Evolutionary conservation across 2,888 invertebrate genomes (phyloP), one percentile per base, ranked within the genome.

Genomic region (Ophion slaviceki): DNA sequence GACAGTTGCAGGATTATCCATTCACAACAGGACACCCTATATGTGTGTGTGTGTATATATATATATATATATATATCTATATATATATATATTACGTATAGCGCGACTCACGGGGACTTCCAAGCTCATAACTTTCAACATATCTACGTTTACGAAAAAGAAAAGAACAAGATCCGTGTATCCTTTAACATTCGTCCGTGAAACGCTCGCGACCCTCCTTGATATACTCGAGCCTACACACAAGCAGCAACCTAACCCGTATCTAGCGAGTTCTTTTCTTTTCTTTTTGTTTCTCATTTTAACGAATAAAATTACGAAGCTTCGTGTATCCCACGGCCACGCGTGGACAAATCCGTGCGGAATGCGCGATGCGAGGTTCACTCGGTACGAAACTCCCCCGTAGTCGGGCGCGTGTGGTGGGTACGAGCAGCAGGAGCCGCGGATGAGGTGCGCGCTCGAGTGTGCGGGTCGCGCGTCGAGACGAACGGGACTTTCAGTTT

Each of bases 401-500:
- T 68, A 66, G 67, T 76, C 45, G 72, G 40, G 14, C 53, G 53
- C 53, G 47, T 14, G 53, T 17, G 53, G 53, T 53, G 17, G 53
- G 5, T 17, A 53, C 40, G 40, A 40, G 53, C 5, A 53, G 53
- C 53, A 53, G 14, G 53, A 53, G 17, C 53, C 47, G 67, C 40
- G 53, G 59, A 40, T 32, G 75, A 53, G 62, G 62, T 57, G 59
- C 74, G 47, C 85, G 47, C 61, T 76, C 72, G 75, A 76, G 47
- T 77, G 32, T 57, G 36, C 59, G 11, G 36, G 53, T 28, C 32
- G 67, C 78, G 76, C 86, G 80, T 68, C 79, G 74, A 66, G 70
- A 75, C 76, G 90, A 92, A 91, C 91, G 91, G 91, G 90, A 92
- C 93, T 92, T 92, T 93, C 93, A 93, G 93, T 93, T 93, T 93